These are phyloP conservation scores for Epizoanthus ramosus DNA, from an alignment of 92 coral and sea anemone genomes.

Conservation along the genomic window DNA sequence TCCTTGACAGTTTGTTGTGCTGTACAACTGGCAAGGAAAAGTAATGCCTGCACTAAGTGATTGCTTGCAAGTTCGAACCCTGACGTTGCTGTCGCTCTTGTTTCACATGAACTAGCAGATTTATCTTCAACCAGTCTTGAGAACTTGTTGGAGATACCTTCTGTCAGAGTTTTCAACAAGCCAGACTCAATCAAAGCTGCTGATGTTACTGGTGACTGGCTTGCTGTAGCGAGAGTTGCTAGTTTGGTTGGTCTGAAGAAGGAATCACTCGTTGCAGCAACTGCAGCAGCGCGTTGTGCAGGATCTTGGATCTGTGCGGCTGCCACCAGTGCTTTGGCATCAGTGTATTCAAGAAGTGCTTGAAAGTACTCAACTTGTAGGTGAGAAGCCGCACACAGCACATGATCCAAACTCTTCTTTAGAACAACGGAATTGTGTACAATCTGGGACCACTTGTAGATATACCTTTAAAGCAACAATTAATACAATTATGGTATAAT, in stretches of 20 bases:
- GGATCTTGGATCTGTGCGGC: conserved; percentile 44
- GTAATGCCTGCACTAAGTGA: conserved; percentile 68
- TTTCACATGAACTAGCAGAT: neutral
- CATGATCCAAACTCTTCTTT: conserved; percentile 83
- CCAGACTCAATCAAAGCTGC: conserved; percentile 74
- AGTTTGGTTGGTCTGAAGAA: conserved; percentile 54
- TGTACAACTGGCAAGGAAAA: conserved; percentile 75
- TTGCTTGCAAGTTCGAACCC: conserved; percentile 29
- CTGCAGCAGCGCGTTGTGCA: conserved; percentile 9
- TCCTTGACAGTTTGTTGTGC: conserved; percentile 76
- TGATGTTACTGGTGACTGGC: conserved; percentile 67
- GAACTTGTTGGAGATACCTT: conserved; percentile 61
- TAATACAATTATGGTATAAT: neutral
- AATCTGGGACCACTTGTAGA: conserved; percentile 81
- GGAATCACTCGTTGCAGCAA: conserved; percentile 35
- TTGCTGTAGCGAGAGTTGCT: conserved; percentile 70
- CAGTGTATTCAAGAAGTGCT: conserved; percentile 72
- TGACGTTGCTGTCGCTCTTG: neutral
- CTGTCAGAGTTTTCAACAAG: conserved; percentile 62
- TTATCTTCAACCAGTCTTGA: conserved; percentile 32
- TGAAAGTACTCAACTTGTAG: conserved; percentile 68
- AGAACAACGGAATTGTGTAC: conserved; percentile 62
- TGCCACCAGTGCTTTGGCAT: conserved; percentile 58
- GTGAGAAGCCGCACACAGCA: conserved; percentile 80
- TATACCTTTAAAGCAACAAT: conserved; percentile 51